Conservation (phyloP, 2,113 vertebrate species). For the Tamias sibiricus region DNA sequence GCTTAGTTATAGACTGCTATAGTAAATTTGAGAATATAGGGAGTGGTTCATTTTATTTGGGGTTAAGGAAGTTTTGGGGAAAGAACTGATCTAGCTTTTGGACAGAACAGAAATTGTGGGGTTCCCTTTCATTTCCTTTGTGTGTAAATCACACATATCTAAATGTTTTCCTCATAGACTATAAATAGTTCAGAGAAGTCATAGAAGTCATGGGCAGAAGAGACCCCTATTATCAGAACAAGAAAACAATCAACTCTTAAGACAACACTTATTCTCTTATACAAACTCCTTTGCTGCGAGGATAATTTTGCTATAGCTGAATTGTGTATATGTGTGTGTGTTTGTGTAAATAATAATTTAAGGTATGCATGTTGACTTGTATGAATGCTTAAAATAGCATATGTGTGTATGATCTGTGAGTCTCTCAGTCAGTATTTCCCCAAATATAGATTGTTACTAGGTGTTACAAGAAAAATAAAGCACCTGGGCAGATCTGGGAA, state of each 20-base stretch:
- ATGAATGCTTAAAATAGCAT: background rate
- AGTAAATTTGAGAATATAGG: background rate
- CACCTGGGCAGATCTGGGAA: background rate
- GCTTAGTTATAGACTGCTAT: background rate
- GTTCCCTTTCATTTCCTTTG: background rate
- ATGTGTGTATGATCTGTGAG: background rate
- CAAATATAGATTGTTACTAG: background rate
- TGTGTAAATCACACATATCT: background rate
- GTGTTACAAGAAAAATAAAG: background rate
- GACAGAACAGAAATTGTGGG: background rate
- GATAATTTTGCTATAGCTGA: slow-evolving; percentile 3
- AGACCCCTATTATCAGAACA: background rate
- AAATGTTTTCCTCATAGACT: background rate
- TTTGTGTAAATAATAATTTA: background rate
- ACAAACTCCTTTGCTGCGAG: background rate
- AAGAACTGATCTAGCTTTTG: slow-evolving; percentile 9
- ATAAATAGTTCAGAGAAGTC: background rate
- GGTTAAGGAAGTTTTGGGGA: background rate
- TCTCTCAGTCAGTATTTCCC: background rate
- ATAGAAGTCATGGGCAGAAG: background rate
- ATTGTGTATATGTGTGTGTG: background rate
- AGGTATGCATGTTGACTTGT: background rate
- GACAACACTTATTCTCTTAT: background rate
- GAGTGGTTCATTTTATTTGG: background rate
- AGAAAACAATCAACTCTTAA: slow-evolving; percentile 14